A percentile compares a stretch with the other conserved stretches of the same genome.
phyloP scores from a whole-genome alignment of 1,140 invertebrate species.

The Adoxophyes honmai region DNA sequence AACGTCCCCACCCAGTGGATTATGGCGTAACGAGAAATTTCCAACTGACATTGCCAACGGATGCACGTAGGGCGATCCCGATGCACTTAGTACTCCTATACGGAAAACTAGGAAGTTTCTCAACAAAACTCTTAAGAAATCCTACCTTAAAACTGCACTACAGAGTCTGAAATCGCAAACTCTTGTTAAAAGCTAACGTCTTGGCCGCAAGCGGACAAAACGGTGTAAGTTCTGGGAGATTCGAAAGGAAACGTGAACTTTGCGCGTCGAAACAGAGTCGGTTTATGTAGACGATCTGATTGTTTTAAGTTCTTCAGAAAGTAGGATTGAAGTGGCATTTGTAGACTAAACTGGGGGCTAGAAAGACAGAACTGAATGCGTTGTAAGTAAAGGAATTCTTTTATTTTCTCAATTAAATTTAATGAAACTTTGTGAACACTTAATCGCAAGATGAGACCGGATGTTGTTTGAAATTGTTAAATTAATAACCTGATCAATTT shows the following conservation, averaged over 20 bases:
- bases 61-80: slow-evolving; percentile 54
- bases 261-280: no score
- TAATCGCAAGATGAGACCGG: no score
- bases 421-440: slow-evolving; percentile 33
- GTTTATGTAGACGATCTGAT: neutral
- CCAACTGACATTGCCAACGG: slow-evolving; percentile 51
- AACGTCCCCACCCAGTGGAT: slow-evolving; percentile 30
- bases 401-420: slow-evolving; percentile 52
- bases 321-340: slow-evolving; percentile 28
- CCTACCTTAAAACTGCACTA: slow-evolving; percentile 17
- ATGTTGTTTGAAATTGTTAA: no score
- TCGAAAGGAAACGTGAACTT: neutral
- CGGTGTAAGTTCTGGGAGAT: neutral
- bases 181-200: neutral
- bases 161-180: neutral
- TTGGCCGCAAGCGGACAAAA: neutral
- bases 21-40: slow-evolving; percentile 61
- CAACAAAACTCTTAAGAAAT: slow-evolving; percentile 15
- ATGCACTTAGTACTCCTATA: slow-evolving; percentile 45
- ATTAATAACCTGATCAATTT: no score
- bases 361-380: slow-evolving; percentile 37
- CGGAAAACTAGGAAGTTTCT: slow-evolving; percentile 27
- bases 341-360: slow-evolving; percentile 42
- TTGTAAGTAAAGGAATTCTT: slow-evolving; percentile 44
- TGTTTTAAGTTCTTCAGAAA: neutral